phyloP scores from a whole-genome alignment of 2,888 invertebrate genomes.

The Perdita meconis region DNA sequence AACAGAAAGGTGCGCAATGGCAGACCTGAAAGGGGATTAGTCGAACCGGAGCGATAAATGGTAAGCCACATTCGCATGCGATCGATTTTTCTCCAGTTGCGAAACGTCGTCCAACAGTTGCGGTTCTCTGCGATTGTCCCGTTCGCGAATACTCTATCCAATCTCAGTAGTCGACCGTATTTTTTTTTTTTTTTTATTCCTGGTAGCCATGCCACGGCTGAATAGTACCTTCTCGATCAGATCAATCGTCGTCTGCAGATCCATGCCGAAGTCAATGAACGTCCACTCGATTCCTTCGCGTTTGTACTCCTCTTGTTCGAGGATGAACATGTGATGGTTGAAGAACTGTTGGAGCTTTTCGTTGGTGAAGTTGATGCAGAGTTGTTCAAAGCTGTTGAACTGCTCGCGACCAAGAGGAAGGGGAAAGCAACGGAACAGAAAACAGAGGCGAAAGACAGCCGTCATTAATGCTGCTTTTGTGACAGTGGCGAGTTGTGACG shows the following conservation, averaged over 20 bases:
- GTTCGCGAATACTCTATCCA: no score
- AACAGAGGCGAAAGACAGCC: constrained; percentile 65
- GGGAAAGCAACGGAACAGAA: constrained; percentile 67
- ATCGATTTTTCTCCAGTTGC: background rate
- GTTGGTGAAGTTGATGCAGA: constrained; percentile 93
- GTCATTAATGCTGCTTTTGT: constrained; percentile 70
- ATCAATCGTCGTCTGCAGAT: constrained; percentile 80
- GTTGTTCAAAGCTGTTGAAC: constrained; percentile 91
- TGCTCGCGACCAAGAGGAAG: constrained; percentile 80
- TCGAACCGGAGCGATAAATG: background rate
- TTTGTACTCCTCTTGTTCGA: constrained; percentile 92
- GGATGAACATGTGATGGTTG: constrained; percentile 92
- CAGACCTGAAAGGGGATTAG: no score
- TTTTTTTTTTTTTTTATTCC: no score
- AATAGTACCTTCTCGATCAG: background rate
- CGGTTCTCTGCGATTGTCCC: no score
- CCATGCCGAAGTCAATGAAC: constrained; percentile 92
- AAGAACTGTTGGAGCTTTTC: constrained; percentile 92
- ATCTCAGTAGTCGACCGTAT: no score
- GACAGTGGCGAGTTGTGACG: background rate
- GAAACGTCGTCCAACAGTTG: constrained; percentile 17
- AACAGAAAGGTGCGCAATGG: no score
- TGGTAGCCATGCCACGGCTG: no score
- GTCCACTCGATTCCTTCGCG: constrained; percentile 91
- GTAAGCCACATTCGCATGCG: constrained; percentile 28